phyloP scores from a whole-genome alignment of 2,888 invertebrate species.

The Cetonia aurata region DNA sequence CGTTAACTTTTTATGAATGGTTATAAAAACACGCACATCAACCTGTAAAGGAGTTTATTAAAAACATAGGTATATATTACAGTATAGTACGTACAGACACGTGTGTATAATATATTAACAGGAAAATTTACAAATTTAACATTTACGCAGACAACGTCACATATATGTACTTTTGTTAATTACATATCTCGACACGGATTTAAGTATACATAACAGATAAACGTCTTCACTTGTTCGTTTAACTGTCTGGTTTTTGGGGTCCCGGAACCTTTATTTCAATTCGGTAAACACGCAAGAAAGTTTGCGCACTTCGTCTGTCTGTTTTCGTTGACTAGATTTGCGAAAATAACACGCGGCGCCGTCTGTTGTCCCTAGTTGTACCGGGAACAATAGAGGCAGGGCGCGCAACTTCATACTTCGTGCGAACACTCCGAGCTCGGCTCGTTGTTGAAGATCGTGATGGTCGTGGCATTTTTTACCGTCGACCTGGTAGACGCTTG shows the following conservation, averaged over 20 bases:
- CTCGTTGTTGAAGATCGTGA: conserved; percentile 61
- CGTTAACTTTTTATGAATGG: not conserved
- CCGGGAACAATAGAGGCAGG: conserved; percentile 59
- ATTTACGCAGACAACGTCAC: conserved; percentile 25
- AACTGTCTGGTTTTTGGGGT: not conserved
- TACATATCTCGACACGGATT: not conserved
- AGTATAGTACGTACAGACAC: conserved; percentile 1
- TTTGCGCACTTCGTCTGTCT: too few species aligned
- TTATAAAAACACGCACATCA: not conserved
- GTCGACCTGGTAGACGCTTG: conserved; percentile 61
- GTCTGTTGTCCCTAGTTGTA: conserved; percentile 52
- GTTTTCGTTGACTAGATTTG: too few species aligned
- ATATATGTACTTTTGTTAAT: conserved; percentile 22
- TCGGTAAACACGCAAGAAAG: too few species aligned
- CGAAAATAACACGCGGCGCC: too few species aligned
- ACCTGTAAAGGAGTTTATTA: conserved; percentile 27
- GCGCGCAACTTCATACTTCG: conserved; percentile 62
- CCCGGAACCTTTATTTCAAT: too few species aligned
- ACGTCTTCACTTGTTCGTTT: not conserved
- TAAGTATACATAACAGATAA: not conserved
- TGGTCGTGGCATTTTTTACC: conserved; percentile 60
- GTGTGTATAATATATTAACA: conserved; percentile 23
- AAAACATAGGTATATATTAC: conserved; percentile 18
- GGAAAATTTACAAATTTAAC: conserved; percentile 23
- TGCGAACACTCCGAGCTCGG: conserved; percentile 62